These are phyloP conservation scores for Gonatopus flavifemur DNA, from an alignment of 1,140 invertebrate genomes.

Conservation along the genomic window DNA sequence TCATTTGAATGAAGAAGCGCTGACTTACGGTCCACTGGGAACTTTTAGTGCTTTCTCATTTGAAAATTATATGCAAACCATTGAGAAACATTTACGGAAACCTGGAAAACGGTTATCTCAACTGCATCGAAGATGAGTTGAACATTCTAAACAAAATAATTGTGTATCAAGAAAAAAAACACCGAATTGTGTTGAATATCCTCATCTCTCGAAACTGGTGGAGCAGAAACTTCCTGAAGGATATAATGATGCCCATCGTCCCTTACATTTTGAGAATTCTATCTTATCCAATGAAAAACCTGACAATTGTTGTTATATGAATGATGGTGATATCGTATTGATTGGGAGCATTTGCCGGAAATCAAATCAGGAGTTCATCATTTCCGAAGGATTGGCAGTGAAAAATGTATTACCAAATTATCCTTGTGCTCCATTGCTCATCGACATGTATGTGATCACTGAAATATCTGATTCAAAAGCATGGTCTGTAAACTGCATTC, in stretches of 20 bases:
- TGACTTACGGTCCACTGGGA: constrained; percentile 6
- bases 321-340: not conserved
- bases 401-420: not conserved
- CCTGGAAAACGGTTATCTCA: constrained; percentile 8
- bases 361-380: not conserved
- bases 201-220: not conserved
- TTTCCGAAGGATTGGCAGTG: not conserved
- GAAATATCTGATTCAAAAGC: not conserved
- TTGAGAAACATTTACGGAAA: constrained; percentile 8
- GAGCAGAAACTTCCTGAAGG: not conserved
- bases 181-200: not conserved
- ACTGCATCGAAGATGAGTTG: constrained; percentile 2
- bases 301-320: not conserved
- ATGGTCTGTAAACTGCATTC: too few relatives aligned
- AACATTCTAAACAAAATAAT: not conserved
- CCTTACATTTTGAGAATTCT: not conserved
- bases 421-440: not conserved
- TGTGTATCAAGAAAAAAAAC: not conserved
- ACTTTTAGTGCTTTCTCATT: constrained; percentile 13
- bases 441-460: not conserved
- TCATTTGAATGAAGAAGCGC: constrained; percentile 8
- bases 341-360: not conserved
- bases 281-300: not conserved
- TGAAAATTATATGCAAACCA: constrained; percentile 12
- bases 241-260: not conserved